Base-by-base conservation (phyloP, 2,888 invertebrate genomes). In the Catocala sponsa region DNA sequence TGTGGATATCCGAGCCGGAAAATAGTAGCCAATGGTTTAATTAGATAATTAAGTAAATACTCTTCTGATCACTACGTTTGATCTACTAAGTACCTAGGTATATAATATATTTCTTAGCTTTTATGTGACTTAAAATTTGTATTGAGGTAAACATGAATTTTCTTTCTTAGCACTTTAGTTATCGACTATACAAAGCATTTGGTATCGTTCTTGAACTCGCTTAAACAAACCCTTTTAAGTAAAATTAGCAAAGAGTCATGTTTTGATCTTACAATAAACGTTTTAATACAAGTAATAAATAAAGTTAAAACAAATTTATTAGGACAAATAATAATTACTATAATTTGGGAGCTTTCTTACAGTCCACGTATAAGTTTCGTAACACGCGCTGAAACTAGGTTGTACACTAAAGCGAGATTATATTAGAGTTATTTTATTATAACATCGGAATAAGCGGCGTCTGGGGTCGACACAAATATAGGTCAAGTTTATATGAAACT, bases 401-500 rank as follows among this genome's bases (percentile, higher is more conserved):
- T 60, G 32, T 48, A 47, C 57, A 44, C 13, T 33, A 62, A 49
- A 59, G 44, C 25, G 6, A 42, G 62, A 44, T 53, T 63, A 55
- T 65, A 65, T 47, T 55, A 56, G 59, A 59, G 60, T 65, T 58
- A 64, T 73, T 78, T 76, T 68, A 78, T 70, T 71, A 75, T 63
- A 72, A 66, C 61, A 68, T 64, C 51, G 55, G 55, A 44, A 67
- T 68, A 65, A 69, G 66, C 61, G 72, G 67, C 69, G 77, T 78
- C 83, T 81, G 84, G 84, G 86, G 86, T 82, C 82, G 82, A 52
- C 66, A 64, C 58, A 76, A 78, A 92, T 86, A 86, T 89, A 70
- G 91, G 92, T 86, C 93, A 93, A 93, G 92, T 92, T 91, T 90
- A 88, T 68, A 68, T 68, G 60, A 77, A 92, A 86, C 69, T 91